These are phyloP conservation scores for Heliconius charithonia DNA, from an alignment of 2,888 invertebrate species.

Conservation along the genomic window DNA sequence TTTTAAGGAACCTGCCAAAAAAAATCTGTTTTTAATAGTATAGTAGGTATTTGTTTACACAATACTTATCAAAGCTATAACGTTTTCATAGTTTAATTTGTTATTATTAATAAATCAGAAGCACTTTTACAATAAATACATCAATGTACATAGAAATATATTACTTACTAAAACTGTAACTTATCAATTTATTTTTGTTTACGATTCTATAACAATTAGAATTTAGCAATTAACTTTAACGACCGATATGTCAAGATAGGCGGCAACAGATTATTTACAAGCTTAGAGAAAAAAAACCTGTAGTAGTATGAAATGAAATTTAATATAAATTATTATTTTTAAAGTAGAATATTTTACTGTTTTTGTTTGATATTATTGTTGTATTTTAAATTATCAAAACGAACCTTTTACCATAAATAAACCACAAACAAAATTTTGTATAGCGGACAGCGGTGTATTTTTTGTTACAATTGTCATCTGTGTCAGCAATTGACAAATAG, in stretches of 20 bases:
- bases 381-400: not conserved
- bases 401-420: constrained; percentile 9
- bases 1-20: not conserved
- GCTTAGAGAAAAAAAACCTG: not conserved
- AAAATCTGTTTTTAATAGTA: not conserved
- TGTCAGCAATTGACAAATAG: constrained; percentile 52
- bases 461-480: constrained; percentile 32
- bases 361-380: not conserved
- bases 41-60: not conserved
- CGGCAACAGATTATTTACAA: not conserved
- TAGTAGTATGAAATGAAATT: not conserved
- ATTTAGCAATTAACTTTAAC: too few relatives aligned
- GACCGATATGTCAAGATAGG: not conserved
- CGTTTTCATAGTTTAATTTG: not conserved
- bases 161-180: not conserved
- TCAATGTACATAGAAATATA: too few relatives aligned
- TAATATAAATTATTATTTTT: not conserved
- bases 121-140: not conserved
- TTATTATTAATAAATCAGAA: not conserved
- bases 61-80: not conserved
- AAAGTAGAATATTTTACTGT: not conserved
- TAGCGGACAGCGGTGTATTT: constrained; percentile 7
- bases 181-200: not conserved
- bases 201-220: not conserved
- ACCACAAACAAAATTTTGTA: constrained; percentile 28